phyloP scores from a whole-genome alignment of 2,888 invertebrate genomes.

The Elgonia sp. region DNA sequence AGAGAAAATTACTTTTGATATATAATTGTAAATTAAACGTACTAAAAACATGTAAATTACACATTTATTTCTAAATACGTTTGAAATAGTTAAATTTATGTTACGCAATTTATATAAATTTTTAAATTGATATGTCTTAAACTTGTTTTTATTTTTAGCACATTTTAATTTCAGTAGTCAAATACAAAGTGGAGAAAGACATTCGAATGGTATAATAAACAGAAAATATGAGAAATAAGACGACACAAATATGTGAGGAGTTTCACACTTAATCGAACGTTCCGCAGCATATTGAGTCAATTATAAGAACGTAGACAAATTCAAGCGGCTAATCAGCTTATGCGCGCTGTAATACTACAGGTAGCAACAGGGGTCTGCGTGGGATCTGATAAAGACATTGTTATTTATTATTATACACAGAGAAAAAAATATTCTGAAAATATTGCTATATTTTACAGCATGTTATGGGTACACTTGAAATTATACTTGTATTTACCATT shows the following conservation, averaged over 20 bases:
- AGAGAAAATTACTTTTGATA: too few relatives aligned
- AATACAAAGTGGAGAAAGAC: constrained; percentile 1
- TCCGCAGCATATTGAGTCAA: constrained; percentile 83
- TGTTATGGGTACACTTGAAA: constrained; percentile 49
- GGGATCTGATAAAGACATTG: constrained; percentile 85
- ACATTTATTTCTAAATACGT: too few relatives aligned
- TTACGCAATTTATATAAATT: too few relatives aligned
- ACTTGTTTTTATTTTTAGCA: neutral
- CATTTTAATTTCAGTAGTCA: constrained; percentile 44
- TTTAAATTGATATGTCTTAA: too few relatives aligned
- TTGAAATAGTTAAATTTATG: too few relatives aligned
- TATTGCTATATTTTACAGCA: constrained; percentile 55
- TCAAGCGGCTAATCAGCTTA: constrained; percentile 86
- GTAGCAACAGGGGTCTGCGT: constrained; percentile 83
- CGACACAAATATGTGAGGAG: constrained; percentile 73
- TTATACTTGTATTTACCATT: constrained; percentile 41
- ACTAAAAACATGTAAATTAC: too few relatives aligned
- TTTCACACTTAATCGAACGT: constrained; percentile 80
- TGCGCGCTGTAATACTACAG: constrained; percentile 83
- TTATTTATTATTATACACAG: constrained; percentile 82
- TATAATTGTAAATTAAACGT: too few relatives aligned
- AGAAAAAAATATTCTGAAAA: constrained; percentile 44
- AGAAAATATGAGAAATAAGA: constrained; percentile 66
- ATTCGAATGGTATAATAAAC: constrained; percentile 51
- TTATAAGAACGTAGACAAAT: constrained; percentile 86